Evolutionary conservation across 2,888 invertebrate genomes (phyloP), one percentile per base, ranked within the genome.

Genomic region (Reticulitermes lucifugus): DNA sequence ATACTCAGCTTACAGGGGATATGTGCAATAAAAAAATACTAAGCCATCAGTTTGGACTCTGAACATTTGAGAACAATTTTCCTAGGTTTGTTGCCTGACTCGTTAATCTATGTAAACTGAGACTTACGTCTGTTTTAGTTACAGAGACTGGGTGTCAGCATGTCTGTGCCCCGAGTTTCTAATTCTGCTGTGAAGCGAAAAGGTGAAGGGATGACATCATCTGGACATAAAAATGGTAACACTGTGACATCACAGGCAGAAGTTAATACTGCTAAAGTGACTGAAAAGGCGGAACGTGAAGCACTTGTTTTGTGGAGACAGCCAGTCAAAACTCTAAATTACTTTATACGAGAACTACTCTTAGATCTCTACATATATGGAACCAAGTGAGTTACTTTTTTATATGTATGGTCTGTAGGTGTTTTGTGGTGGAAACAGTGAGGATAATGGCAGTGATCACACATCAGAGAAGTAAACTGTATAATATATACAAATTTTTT

Each of bases 281-380:
- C 90, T 86, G 93, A 93, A 87, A 91, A 91, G 89, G 89, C 93
- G 90, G 95, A 96, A 91, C 91, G 94, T 89, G 91, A 94, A 91
- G 89, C 91, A 87, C 89, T 97, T 87, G 96, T 97, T 87, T 91
- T 98, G 87, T 97, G 97, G 97, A 94, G 95, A 89, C 93, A 94
- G 89, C 98, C 98, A 14, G 88, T 97, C 86, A 93, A 93, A 89
- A 97, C 97, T 3, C 89, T 96, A 86, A 95, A 96, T 90, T 98
- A 96, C 92, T 97, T 96, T 92, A 91, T 93, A 89, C 93, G 94
- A 89, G 97, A 98, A 92, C 91, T 95, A 87, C 91, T 93, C 86
- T 92, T 94, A 89, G 92, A 96, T 89, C 91, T 94, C 89, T 92
- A 91, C 88, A 92, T 92, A 83, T 93, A 93, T 90, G 92, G 92